Evolutionary conservation across 1,140 invertebrate genomes (phyloP).

Genomic region (Hormaphis cornu): DNA sequence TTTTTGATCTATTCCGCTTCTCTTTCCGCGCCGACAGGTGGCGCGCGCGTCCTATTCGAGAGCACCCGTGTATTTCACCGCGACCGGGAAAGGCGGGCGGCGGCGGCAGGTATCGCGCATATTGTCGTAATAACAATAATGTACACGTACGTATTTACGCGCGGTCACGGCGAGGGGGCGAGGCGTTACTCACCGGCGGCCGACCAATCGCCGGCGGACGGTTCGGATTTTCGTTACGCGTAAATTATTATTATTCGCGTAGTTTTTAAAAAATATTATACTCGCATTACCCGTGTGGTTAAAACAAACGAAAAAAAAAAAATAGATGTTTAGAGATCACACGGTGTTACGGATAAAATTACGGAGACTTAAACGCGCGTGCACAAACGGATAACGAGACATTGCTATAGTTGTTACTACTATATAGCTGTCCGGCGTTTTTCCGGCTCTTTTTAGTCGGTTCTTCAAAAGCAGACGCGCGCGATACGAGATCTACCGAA

Average conservation of each 20-base stretch:
- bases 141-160: slow-evolving; percentile 2
- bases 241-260: neutral
- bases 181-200: slow-evolving; percentile 20
- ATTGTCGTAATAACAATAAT: slow-evolving; percentile 8
- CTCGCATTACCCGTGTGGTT: too few relatives aligned
- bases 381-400: too few relatives aligned
- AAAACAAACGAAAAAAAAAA: too few relatives aligned
- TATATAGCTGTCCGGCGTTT: too few relatives aligned
- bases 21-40: neutral
- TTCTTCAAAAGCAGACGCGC: too few relatives aligned
- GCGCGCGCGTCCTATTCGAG: neutral
- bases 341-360: neutral
- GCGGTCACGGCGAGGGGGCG: slow-evolving; percentile 7
- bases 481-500: too few relatives aligned
- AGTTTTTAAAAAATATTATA: too few relatives aligned
- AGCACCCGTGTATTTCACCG: neutral
- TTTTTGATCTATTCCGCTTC: neutral
- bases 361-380: slow-evolving; percentile 2
- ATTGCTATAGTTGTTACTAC: too few relatives aligned
- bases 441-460: too few relatives aligned
- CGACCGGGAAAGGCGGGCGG: neutral
- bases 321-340: too few relatives aligned
- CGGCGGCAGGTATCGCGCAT: neutral
- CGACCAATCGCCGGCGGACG: slow-evolving; percentile 12
- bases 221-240: neutral